These are phyloP conservation scores for Cyrtonyx montezumae DNA, from an alignment of 2,113 vertebrate genomes.

Conservation along the genomic window DNA sequence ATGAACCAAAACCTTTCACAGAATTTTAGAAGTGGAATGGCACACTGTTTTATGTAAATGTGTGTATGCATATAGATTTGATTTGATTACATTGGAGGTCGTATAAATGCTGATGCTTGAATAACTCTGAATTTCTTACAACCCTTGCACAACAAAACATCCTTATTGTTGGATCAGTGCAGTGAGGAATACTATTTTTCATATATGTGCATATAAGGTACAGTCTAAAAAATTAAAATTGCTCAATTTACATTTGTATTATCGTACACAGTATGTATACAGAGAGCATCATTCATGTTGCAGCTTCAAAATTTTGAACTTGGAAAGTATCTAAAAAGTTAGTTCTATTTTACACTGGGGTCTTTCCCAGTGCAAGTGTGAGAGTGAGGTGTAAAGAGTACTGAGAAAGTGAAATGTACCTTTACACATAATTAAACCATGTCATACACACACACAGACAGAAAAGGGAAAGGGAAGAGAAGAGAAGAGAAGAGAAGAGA, in stretches of 20 bases:
- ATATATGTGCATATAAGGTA: background rate
- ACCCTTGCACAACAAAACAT: background rate
- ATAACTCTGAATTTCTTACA: background rate
- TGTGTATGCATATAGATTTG: background rate
- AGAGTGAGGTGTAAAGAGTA: rapidly evolving
- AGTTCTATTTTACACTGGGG: background rate
- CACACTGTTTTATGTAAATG: background rate
- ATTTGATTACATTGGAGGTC: background rate
- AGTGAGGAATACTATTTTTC: background rate
- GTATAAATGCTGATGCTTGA: background rate
- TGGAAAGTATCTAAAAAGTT: background rate
- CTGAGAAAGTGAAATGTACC: background rate
- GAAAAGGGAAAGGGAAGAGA: background rate
- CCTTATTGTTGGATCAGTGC: background rate
- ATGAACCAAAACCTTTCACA: background rate
- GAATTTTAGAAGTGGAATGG: background rate
- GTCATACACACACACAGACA: background rate
- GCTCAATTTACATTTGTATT: background rate
- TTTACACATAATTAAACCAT: background rate
- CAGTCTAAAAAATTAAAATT: background rate
- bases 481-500: background rate
- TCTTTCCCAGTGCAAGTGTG: background rate
- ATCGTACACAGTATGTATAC: background rate
- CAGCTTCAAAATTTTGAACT: background rate
- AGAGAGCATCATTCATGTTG: background rate